phyloP scores from a whole-genome alignment of 2,797 vertebrate genomes.

The Natrix natrix region DNA sequence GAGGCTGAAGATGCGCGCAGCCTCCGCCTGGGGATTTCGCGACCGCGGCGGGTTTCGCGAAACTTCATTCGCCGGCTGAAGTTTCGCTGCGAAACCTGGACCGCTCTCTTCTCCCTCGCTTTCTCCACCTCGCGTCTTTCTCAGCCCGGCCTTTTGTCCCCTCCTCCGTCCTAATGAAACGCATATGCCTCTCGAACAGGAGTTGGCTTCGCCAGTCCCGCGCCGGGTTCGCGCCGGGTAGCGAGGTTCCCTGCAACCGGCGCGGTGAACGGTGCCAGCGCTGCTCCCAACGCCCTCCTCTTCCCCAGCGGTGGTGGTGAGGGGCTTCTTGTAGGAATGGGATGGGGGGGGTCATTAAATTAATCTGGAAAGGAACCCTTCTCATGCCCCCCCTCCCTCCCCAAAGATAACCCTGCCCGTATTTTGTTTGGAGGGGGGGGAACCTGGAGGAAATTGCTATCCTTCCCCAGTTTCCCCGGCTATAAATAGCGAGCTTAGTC shows the following conservation, averaged over 20 bases:
- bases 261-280: background rate
- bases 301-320: background rate
- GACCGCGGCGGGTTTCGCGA: no score
- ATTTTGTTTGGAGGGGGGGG: constrained; percentile 67
- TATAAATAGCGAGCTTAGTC: constrained; percentile 78
- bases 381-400: constrained; percentile 43
- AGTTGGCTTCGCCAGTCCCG: constrained; percentile 60
- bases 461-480: constrained; percentile 74
- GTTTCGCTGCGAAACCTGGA: background rate
- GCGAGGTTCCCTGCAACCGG: background rate
- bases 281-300: background rate
- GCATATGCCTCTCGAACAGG: constrained; percentile 63
- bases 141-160: constrained; percentile 22
- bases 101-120: background rate
- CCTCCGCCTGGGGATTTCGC: background rate
- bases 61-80: background rate
- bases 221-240: constrained; percentile 36
- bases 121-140: background rate
- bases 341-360: background rate
- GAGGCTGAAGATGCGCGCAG: background rate
- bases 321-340: constrained; percentile 15
- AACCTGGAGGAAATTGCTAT: constrained; percentile 80
- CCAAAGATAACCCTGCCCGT: constrained; percentile 70
- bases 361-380: constrained; percentile 67
- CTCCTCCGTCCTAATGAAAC: constrained; percentile 62